A percentile compares a stretch with the other conserved stretches of the same genome.
Conservation (phyloP, 1,140 invertebrate genomes). For the Cephus cinctus region DNA sequence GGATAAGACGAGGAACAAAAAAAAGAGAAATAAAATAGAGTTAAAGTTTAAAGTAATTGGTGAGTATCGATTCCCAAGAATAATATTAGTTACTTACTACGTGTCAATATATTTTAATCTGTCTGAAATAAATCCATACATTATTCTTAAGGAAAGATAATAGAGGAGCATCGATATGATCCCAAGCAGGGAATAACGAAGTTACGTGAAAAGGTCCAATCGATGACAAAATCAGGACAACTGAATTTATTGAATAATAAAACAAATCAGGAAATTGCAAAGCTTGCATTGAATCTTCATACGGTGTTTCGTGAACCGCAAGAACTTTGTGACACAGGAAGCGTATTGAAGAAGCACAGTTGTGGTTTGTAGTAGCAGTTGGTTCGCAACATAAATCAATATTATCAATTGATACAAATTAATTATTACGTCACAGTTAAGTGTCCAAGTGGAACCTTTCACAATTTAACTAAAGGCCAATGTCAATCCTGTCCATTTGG, state of each 20-base stretch:
- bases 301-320: conserved; percentile 29
- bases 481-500: conserved; percentile 63
- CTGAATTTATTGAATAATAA: conserved; percentile 31
- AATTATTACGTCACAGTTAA: conserved; percentile 51
- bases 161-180: conserved; percentile 32
- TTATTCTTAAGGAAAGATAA: conserved; percentile 30
- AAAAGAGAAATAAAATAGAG: conserved; percentile 33
- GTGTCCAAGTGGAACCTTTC: conserved; percentile 69
- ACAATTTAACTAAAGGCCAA: conserved; percentile 54
- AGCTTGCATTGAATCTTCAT: conserved; percentile 34
- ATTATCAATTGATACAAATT: conserved; percentile 5
- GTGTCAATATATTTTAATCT: not conserved
- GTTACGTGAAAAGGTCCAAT: conserved; percentile 28
- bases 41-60: conserved; percentile 41
- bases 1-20: conserved; percentile 12
- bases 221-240: conserved; percentile 25
- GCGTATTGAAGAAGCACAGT: conserved; percentile 30
- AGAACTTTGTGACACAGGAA: conserved; percentile 36
- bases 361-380: conserved; percentile 32
- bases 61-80: conserved; percentile 16
- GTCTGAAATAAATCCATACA: not conserved
- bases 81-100: conserved; percentile 3
- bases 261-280: conserved; percentile 35
- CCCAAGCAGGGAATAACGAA: conserved; percentile 26
- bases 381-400: conserved; percentile 2